Conservation (phyloP, 2,888 invertebrate genomes). For the Elmis aenea region DNA sequence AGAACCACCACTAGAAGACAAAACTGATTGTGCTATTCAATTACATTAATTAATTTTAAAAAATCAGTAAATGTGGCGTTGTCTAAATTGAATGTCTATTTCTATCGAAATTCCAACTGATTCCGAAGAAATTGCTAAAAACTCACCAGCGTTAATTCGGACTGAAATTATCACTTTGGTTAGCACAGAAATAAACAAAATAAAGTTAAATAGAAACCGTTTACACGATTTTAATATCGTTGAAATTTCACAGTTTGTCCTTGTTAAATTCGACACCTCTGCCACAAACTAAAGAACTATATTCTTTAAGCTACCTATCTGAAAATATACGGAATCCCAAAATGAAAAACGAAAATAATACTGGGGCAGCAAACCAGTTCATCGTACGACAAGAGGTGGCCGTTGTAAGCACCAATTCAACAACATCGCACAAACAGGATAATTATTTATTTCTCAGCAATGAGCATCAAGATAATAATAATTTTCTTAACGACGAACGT, state of each 20-base stretch:
- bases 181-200: conserved; percentile 23
- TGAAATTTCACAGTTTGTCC: too few species aligned
- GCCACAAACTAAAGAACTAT: conserved; percentile 1
- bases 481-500: conserved; percentile 35
- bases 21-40: too few species aligned
- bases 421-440: conserved; percentile 21
- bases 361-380: conserved; percentile 1
- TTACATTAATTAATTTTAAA: too few species aligned
- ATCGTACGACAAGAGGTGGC: conserved; percentile 18
- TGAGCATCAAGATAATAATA: conserved; percentile 7
- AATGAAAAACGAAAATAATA: conserved; percentile 7
- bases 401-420: conserved; percentile 28
- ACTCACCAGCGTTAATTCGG: conserved; percentile 18
- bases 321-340: too few species aligned
- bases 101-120: too few species aligned
- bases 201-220: conserved; percentile 22
- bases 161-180: conserved; percentile 30
- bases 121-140: conserved; percentile 9
- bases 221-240: conserved; percentile 35
- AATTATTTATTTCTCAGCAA: too few species aligned
- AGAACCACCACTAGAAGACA: too few species aligned
- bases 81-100: too few species aligned
- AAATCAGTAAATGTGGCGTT: too few species aligned
- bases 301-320: too few species aligned
- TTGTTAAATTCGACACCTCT: conserved; percentile 2